phyloP scores from a whole-genome alignment of 2,888 invertebrate genomes.

The Scaptomyza caliginosa region DNA sequence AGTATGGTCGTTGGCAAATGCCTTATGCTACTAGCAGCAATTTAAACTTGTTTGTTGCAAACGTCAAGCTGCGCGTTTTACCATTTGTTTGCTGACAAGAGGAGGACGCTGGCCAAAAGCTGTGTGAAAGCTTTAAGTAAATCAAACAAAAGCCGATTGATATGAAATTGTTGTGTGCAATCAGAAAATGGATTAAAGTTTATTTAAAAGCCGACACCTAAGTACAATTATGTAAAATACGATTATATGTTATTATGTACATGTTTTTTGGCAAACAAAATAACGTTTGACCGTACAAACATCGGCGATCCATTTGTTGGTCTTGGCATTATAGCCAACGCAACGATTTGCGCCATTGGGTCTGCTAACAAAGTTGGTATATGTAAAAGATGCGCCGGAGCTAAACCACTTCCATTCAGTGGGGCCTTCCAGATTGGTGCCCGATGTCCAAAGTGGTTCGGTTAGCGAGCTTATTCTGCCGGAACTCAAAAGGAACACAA shows the following conservation, averaged over 20 bases:
- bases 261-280: constrained; percentile 28
- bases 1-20: not conserved
- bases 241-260: not conserved
- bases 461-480: not conserved
- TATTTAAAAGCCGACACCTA: not conserved
- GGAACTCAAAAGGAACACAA: not conserved
- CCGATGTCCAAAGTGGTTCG: constrained; percentile 30
- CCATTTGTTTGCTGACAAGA: not conserved
- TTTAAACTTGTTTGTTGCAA: not conserved
- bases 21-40: not conserved
- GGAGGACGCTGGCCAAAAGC: not conserved
- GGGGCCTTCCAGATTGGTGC: constrained; percentile 20
- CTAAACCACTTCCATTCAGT: constrained; percentile 22
- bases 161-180: constrained; percentile 4
- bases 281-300: constrained; percentile 20
- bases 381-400: not conserved
- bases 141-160: not conserved
- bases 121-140: not conserved
- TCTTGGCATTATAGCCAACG: not conserved
- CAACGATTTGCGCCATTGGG: constrained; percentile 1
- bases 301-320: constrained; percentile 13
- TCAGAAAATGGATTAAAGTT: constrained; percentile 16
- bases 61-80: not conserved
- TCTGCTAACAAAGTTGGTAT: constrained; percentile 1
- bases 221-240: not conserved